Conservation (phyloP, 2,113 vertebrate genomes). For the Martes martes region DNA sequence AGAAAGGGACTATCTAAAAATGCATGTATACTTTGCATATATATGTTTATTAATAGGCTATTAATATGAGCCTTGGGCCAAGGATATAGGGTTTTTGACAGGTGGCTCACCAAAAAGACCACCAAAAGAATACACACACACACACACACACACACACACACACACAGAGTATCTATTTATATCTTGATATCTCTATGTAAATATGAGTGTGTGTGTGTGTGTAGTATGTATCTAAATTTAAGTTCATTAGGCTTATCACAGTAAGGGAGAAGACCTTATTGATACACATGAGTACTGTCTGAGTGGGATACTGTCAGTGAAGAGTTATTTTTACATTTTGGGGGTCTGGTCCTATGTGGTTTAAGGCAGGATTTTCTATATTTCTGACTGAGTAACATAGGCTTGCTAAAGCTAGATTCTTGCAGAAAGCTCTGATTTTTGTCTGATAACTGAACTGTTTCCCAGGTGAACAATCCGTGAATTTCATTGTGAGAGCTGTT, state of each 20-base stretch:
- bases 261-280: background rate
- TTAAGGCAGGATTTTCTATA: background rate
- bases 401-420: background rate
- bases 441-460: background rate
- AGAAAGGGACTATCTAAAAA: background rate
- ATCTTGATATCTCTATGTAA: background rate
- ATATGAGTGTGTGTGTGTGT: background rate
- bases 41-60: background rate
- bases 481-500: background rate
- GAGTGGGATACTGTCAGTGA: background rate
- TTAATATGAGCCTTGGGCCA: background rate
- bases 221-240: background rate
- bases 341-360: background rate
- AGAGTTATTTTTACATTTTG: background rate
- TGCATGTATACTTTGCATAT: background rate
- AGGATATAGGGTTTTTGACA: background rate
- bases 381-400: background rate
- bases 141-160: background rate
- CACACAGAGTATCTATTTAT: background rate
- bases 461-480: background rate
- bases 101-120: background rate
- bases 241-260: background rate
- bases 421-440: background rate
- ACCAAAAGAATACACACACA: background rate
- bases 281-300: background rate